Conservation (phyloP, 2,113 vertebrate species). For the Tapirus terrestris region DNA sequence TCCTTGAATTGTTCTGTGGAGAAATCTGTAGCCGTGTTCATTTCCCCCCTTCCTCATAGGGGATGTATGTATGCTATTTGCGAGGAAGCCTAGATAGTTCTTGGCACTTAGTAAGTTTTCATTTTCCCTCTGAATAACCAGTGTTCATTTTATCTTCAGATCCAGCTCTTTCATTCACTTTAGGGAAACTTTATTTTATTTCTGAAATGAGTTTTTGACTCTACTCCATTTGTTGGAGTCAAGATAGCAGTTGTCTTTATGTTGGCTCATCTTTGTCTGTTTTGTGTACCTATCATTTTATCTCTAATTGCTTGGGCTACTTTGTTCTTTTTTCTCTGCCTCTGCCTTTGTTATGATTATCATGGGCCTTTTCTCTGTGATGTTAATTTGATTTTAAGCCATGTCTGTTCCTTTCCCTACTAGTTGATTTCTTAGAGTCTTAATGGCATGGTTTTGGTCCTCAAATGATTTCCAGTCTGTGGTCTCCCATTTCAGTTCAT, state of each 20-base stretch:
- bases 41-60: not conserved
- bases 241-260: not conserved
- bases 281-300: not conserved
- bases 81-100: not conserved
- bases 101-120: not conserved
- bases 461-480: not conserved
- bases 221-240: not conserved
- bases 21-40: not conserved
- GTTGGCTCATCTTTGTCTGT: not conserved
- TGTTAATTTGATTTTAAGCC: not conserved
- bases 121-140: not conserved
- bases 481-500: not conserved
- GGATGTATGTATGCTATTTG: accelerated
- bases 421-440: not conserved
- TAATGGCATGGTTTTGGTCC: not conserved
- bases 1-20: not conserved
- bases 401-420: not conserved
- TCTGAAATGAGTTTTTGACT: not conserved
- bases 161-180: not conserved
- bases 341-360: not conserved
- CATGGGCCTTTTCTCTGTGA: not conserved
- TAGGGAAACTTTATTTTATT: not conserved
- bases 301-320: not conserved
- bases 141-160: not conserved
- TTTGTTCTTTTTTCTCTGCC: not conserved